Base-by-base conservation (phyloP, 2,113 vertebrate species). In the Cariama cristata region DNA sequence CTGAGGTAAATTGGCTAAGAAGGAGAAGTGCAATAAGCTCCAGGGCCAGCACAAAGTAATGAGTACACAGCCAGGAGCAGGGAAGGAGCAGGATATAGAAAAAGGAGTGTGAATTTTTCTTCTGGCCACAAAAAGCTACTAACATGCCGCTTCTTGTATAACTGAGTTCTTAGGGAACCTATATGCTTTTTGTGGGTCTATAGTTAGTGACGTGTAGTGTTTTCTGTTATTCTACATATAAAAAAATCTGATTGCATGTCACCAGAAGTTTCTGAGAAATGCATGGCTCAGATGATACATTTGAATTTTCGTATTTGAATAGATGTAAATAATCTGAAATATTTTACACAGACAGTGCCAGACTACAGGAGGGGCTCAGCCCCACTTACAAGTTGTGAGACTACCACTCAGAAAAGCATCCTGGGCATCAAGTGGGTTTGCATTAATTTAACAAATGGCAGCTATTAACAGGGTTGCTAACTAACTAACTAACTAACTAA, bases 391-490 rank as follows among this genome's bases (percentile, higher is more conserved):
- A 95, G 90, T 82, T 82, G 80, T 89, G 91, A 97, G 86, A 86
- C 35, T 91, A 74, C 82, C 59, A 86, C 67, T 96, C 69, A 66
- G 73, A 96, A 96, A 92, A 97, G 84, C 93, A 93, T 94, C 92
- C 24, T 69, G 87, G 73, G 79, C 93, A 94, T 52, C 82, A 63
- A 90, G 86, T 66, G 66, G 64, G 59, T 71, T 95, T 97, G 88
- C 94, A 94, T 97, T 97, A 88, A 94, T 84, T 93, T 96, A 94
- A 96, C 92, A 96, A 91, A 88, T 67, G 96, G 93, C 81, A 86
- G 95, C 88, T 89, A 84, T 96, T 98, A 97, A 93, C 71, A 94
- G 95, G 81, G 69, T 47, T 94, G 95, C 93, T 98, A 97, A 95
- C 28, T 38, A 38, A 38, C 38, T 38, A 38, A 38, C 38, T 38